Conservation (phyloP, 2,113 vertebrate species). For the Chascanopsetta lugubris region DNA sequence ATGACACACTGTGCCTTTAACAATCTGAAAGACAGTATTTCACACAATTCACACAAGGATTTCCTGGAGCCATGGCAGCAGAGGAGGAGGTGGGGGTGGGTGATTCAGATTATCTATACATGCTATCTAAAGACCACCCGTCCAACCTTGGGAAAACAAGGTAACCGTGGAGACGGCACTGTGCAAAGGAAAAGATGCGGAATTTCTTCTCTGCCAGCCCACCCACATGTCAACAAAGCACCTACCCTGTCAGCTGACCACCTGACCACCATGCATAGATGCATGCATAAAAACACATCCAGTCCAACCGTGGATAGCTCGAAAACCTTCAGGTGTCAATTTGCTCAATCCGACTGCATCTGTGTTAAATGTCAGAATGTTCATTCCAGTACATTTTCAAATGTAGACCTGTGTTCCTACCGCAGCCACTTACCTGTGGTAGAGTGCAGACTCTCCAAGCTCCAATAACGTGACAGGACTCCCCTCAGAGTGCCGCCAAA, state of each 20-base stretch:
- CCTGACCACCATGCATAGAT: slow-evolving; percentile 1
- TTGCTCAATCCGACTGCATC: neutral
- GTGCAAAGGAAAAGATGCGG: no score
- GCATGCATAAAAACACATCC: slow-evolving; percentile 11
- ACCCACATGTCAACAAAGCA: slow-evolving; percentile 35
- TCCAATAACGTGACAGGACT: slow-evolving; percentile 92
- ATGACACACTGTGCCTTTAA: no score
- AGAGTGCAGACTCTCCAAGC: slow-evolving; percentile 95
- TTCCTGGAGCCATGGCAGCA: no score
- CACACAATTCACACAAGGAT: no score
- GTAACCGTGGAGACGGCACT: no score
- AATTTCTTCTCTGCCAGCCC: slow-evolving; percentile 13
- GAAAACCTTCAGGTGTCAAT: slow-evolving; percentile 14
- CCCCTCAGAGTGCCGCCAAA: slow-evolving; percentile 87
- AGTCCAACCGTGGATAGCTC: slow-evolving; percentile 8
- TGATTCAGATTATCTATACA: no score
- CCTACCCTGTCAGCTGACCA: slow-evolving; percentile 25
- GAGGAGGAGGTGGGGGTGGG: no score
- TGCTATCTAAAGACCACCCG: no score
- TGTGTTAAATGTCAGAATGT: no score
- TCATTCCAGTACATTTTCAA: no score
- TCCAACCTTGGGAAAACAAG: no score
- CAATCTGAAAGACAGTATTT: no score
- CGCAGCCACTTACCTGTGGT: slow-evolving; percentile 85
- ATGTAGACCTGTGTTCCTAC: neutral